Evolutionary conservation across 2,888 invertebrate species (phyloP), one percentile per base, ranked within the genome.

Genomic region (Eristalinus sepulchralis): DNA sequence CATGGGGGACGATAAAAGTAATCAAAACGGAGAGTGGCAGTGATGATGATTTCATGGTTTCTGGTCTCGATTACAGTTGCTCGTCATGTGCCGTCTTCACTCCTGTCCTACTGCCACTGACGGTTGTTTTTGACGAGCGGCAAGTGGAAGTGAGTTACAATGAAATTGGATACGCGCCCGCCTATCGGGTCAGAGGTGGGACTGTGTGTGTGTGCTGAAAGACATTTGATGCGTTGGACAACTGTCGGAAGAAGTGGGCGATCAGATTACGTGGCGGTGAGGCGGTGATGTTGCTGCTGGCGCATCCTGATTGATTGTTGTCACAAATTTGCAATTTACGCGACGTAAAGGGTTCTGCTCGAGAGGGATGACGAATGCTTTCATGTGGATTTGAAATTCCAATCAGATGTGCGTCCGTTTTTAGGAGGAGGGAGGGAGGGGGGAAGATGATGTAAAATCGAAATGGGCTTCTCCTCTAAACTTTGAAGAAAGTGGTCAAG

Each of bases 101-200:
- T 55, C 6, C 17, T n/a, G 39, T 47, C 39, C 39, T 47, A 6
- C 36, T 36, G 39, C 1, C 39, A 47, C 39, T n/a, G 39, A 47
- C 47, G n/a, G 13, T 39, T 11, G n/a, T n/a, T n/a, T 2, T 36
- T n/a, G n/a, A n/a, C n/a, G 39, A 67, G 55, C 59, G 67, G 59
- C 79, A 80, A 73, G 72, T 80, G 59, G 33, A 80, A 22, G 72
- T 36, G 60, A 36, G 20, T 80, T 66, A 13, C 72, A 80, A 34
- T 72, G 79, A 80, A 80, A 80, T 80, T 72, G 59, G 72, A 80
- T 73, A 80, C 60, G 79, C 53, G 72, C 66, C 66, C 67, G 72
- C 66, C 80, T 73, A 53, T 73, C 72, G 36, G 31, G 34, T 53
- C 27, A 22, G 59, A 72, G 22, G 63, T 34, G 60, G 59, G 47